phyloP scores from a whole-genome alignment of 2,113 vertebrate genomes.

The Dipodomys merriami region DNA sequence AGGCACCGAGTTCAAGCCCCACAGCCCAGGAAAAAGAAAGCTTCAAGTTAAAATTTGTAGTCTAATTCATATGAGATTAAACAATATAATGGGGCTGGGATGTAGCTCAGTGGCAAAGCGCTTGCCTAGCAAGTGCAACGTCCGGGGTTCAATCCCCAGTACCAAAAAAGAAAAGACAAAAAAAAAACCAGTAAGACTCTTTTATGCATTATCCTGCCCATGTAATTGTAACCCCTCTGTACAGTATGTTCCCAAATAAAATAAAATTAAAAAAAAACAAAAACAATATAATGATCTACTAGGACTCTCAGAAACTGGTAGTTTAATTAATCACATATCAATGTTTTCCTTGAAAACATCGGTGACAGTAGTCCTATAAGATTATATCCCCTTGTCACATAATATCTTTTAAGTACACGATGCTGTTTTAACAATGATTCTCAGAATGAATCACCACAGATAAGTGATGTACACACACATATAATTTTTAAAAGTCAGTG shows the following conservation, averaged over 20 bases:
- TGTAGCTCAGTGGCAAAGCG: no score
- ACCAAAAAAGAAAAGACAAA: no score
- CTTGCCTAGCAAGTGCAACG: no score
- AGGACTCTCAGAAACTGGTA: not conserved
- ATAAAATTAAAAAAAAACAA: no score
- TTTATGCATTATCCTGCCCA: no score
- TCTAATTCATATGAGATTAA: slow-evolving; percentile 32
- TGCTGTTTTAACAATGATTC: not conserved
- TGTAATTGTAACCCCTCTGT: no score
- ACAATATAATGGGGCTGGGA: slow-evolving; percentile 2
- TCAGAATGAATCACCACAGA: not conserved
- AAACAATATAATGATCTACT: slow-evolving; percentile 3
- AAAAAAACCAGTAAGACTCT: no score
- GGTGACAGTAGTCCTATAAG: not conserved
- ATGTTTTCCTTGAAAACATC: not conserved
- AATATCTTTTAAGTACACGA: not conserved
- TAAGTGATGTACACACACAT: not conserved
- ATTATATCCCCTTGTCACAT: not conserved
- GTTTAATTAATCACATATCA: not conserved
- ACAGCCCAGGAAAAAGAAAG: no score
- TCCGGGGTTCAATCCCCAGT: no score
- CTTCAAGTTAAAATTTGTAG: not conserved
- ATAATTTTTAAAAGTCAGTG: not conserved
- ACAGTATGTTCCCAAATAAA: no score
- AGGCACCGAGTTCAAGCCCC: no score